Percentiles rank a stretch among this genome's conserved stretches.
Conservation (phyloP, 2,888 invertebrate genomes). For the Catotricha subobsoleta region DNA sequence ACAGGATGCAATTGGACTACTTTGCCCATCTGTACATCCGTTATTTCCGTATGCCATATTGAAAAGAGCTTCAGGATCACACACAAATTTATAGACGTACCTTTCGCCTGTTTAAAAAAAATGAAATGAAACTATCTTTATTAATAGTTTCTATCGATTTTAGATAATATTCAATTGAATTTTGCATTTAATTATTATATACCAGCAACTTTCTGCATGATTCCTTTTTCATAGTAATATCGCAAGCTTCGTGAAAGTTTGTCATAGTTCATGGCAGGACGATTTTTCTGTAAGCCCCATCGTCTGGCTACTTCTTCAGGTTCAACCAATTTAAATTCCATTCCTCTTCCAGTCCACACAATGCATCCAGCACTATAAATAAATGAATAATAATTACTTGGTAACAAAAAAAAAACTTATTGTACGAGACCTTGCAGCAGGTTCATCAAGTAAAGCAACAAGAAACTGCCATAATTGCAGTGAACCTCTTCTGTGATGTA, state of each 20-base stretch:
- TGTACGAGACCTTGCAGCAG: conserved; percentile 35
- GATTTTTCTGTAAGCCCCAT: conserved; percentile 92
- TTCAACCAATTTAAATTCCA: conserved; percentile 79
- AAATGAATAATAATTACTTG: background rate
- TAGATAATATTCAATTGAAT: background rate
- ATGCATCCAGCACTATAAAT: conserved; percentile 2
- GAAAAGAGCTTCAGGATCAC: conserved; percentile 81
- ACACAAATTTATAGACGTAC: conserved; percentile 93
- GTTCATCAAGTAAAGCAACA: conserved; percentile 58
- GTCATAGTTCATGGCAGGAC: conserved; percentile 96
- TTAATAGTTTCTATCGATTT: no score
- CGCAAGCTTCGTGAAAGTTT: conserved; percentile 81
- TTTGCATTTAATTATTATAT: conserved; percentile 11
- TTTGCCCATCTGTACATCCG: no score
- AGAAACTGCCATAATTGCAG: conserved; percentile 91
- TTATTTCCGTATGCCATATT: conserved; percentile 49
- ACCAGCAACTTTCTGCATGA: conserved; percentile 94
- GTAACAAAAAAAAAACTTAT: no score
- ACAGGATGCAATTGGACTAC: no score
- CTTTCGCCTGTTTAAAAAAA: conserved; percentile 53
- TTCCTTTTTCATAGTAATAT: conserved; percentile 98
- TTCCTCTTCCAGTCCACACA: conserved; percentile 4
- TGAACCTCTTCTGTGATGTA: conserved; percentile 52
- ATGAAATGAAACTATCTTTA: background rate
- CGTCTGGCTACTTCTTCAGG: conserved; percentile 91